These are phyloP conservation scores for Drosophila mayaguana DNA, from an alignment of 2,888 invertebrate genomes.

Conservation along the genomic window DNA sequence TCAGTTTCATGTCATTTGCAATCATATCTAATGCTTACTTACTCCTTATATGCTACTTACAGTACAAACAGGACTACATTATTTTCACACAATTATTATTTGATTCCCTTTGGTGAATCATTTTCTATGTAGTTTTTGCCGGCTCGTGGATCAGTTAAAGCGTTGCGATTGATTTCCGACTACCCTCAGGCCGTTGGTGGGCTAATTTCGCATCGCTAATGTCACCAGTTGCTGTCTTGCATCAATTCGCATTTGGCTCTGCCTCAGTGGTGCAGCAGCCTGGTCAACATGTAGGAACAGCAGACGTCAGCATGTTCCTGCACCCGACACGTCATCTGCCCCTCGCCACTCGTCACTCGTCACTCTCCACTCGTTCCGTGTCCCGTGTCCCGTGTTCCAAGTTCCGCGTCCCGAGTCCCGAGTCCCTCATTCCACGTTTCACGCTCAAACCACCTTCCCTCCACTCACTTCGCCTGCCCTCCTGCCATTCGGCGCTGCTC, in stretches of 20 bases:
- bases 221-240: conserved; percentile 47
- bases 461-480: not conserved
- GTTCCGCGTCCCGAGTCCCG: not conserved
- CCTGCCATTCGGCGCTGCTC: conserved; percentile 23
- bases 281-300: conserved; percentile 61
- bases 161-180: conserved; percentile 3
- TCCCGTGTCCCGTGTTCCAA: not conserved
- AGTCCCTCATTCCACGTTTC: not conserved
- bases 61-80: too few relatives aligned
- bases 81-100: too few relatives aligned
- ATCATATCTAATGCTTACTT: too few relatives aligned
- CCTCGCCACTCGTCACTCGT: not conserved
- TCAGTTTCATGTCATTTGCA: too few relatives aligned
- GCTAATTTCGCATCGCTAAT: conserved; percentile 58
- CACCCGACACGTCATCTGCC: conserved; percentile 22
- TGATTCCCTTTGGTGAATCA: not conserved
- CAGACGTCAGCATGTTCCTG: conserved; percentile 55
- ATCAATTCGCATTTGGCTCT: conserved; percentile 52
- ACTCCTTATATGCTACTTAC: too few relatives aligned
- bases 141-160: not conserved
- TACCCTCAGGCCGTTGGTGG: conserved; percentile 11
- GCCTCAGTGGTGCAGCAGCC: conserved; percentile 54
- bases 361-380: too few relatives aligned
- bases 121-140: not conserved
- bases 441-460: not conserved